phyloP scores from a whole-genome alignment of 1,140 invertebrate species.

The Dendroctonus valens region DNA sequence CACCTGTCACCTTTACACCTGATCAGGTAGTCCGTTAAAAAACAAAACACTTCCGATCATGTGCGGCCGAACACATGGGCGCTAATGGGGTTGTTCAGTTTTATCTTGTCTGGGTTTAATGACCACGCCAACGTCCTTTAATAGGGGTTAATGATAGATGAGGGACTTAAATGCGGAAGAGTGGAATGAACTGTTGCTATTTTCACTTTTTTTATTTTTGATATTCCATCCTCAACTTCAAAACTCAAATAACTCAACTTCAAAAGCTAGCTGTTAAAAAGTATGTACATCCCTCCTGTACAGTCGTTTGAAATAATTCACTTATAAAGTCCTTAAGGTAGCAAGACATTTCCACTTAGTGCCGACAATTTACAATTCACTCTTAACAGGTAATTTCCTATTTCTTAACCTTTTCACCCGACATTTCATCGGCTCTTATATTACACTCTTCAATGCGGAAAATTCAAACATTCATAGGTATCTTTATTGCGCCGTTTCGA shows the following conservation, averaged over 20 bases:
- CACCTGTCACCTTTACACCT: constrained; percentile 29
- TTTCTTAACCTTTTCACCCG: constrained; percentile 24
- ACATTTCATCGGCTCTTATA: constrained; percentile 16
- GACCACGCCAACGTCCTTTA: constrained; percentile 13
- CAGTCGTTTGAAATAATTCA: no score
- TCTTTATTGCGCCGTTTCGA: constrained; percentile 18
- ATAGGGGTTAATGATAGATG: constrained; percentile 15
- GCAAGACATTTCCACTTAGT: constrained; percentile 2
- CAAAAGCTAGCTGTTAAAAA: no score
- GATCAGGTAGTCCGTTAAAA: constrained; percentile 27
- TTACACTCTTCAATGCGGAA: constrained; percentile 21
- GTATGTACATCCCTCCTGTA: no score
- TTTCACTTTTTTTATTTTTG: no score
- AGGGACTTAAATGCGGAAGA: no score
- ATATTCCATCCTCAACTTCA: no score
- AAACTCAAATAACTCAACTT: no score
- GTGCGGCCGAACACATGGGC: constrained; percentile 14
- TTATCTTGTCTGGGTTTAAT: constrained; percentile 16
- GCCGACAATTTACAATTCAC: constrained; percentile 11
- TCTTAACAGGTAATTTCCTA: constrained; percentile 23
- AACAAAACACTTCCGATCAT: constrained; percentile 31
- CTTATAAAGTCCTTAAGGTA: background rate
- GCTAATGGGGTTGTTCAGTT: constrained; percentile 12
- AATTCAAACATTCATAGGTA: constrained; percentile 16
- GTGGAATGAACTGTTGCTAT: no score